These are phyloP conservation scores for Rhagium mordax DNA, from an alignment of 2,888 invertebrate genomes.

Conservation along the genomic window DNA sequence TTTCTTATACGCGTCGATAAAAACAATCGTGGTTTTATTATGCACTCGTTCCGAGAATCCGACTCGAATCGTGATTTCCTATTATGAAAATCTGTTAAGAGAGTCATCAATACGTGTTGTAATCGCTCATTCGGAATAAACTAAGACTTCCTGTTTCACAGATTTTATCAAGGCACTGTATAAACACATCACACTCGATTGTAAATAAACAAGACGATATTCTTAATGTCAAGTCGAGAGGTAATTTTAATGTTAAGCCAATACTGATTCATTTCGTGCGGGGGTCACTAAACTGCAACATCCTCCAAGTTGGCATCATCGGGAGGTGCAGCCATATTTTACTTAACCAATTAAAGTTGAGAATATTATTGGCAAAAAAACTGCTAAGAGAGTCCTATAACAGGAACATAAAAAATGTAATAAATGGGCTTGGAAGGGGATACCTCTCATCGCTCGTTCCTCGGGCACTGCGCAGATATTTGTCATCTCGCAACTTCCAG, in stretches of 20 bases:
- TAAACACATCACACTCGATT: conserved; percentile 1
- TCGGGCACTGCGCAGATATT: too few relatives aligned
- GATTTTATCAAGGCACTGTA: neutral
- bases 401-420: too few relatives aligned
- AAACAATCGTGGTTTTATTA: neutral
- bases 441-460: too few relatives aligned
- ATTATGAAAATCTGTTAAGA: conserved; percentile 16
- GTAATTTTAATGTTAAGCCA: neutral
- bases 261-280: neutral
- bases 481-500: too few relatives aligned
- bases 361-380: too few relatives aligned
- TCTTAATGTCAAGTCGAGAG: neutral
- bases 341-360: too few relatives aligned
- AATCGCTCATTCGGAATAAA: conserved; percentile 7
- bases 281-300: neutral
- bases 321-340: too few relatives aligned
- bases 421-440: too few relatives aligned
- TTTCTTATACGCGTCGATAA: too few relatives aligned
- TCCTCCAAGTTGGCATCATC: too few relatives aligned
- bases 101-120: neutral
- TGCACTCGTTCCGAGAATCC: neutral
- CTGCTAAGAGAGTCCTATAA: too few relatives aligned
- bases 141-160: conserved; percentile 7
- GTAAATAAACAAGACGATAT: neutral
- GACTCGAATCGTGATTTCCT: conserved; percentile 4